Base-by-base conservation (phyloP, 2,113 vertebrate species). In the Rhodinocichla rosea region DNA sequence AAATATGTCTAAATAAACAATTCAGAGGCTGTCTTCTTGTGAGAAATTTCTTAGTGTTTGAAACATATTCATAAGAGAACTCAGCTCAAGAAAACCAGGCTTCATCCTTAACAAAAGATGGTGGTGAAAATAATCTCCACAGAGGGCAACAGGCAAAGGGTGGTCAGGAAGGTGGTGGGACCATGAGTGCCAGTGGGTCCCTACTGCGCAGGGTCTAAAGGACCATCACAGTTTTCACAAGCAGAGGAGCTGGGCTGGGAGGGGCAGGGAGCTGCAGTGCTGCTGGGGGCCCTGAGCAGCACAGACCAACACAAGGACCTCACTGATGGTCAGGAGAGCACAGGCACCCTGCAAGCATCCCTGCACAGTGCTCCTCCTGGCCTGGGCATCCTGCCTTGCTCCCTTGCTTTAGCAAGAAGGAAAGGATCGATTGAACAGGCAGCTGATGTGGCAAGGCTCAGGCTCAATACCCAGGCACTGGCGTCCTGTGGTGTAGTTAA, bases 321-420 rank as follows among this genome's bases (percentile, higher is more conserved):
- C 11, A 4, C 5, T 20, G 7, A 2, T 0, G 0, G 55, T 2
- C 37, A 23, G 0, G 0, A 37, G 44, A 39, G 18, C 44, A 33
- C 32, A 9, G 30, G 21, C 64, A 37, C 4, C 28, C 70, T 39
- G 28, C 68, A 28, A 9, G 49, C 20, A 3, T 4, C 44, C 44
- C 44, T 55, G 55, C 57, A 17, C 62, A 13, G 4, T 1, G 44
- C 69, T 67, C 30, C 37, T 17, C 20, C 27, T 4, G n/a, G n/a
- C 9, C 28, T 49, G 0, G 2, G 32, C 15, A 6, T 15, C 63
- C 56, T 22, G 28, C 14, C 42, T 42, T 1, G 47, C 10, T 8
- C 23, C 47, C 65, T 47, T 10, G 40, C 77, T 52, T 78, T 9
- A 5, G 27, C 35, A 23, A 49, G 45, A 53, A 67, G 30, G 52